Evolutionary conservation across 1,140 invertebrate species (phyloP), one percentile per base, ranked within the genome.

Genomic region (Drosophila gunungcola): DNA sequence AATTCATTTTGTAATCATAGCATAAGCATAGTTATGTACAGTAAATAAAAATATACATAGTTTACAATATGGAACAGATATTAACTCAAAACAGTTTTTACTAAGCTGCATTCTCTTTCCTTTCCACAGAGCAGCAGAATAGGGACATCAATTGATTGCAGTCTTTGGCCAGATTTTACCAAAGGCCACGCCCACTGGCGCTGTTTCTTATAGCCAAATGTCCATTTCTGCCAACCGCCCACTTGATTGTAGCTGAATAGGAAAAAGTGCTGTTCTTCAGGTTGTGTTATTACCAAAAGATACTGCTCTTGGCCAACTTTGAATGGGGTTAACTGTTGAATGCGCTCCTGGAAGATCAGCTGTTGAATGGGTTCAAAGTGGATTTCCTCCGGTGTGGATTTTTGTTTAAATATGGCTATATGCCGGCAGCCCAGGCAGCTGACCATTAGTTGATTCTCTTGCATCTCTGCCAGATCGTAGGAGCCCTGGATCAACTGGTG

Each of bases 151-250:
- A 11, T 16, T 0, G 12, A 1, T 1, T 74, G 45, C 3, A 85
- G 21, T 4, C 48, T 21, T 6, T 49, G 46, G 1, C 67, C 76
- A 0, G 70, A 29, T 0, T 29, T 58, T 0, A 80, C 27, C 1
- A 91, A 42, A 0, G 91, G 74, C 72, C 73, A 70, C 1, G 81
- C 65, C 67, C 80, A 72, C n/a, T 81, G 60, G 2, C 72, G 52
- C 11, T 78, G 73, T 5, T 16, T 58, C 38, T 90, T 86, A 46
- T 76, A 60, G 36, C 88, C 91, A 25, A 72, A 83, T 21, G 65
- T 80, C 25, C 29, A 64, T 7, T 91, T 77, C n/a, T 63, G 62
- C 91, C 91, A 92, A 29, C 88, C 91, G 27, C 58, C 75, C 4
- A 91, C 64, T 12, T 77, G 73, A 13, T 54, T 57, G 10, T 79